Evolutionary conservation across 1,140 invertebrate genomes (phyloP), one percentile per base, ranked within the genome.

Genomic region (Drosophila parabipectinata): DNA sequence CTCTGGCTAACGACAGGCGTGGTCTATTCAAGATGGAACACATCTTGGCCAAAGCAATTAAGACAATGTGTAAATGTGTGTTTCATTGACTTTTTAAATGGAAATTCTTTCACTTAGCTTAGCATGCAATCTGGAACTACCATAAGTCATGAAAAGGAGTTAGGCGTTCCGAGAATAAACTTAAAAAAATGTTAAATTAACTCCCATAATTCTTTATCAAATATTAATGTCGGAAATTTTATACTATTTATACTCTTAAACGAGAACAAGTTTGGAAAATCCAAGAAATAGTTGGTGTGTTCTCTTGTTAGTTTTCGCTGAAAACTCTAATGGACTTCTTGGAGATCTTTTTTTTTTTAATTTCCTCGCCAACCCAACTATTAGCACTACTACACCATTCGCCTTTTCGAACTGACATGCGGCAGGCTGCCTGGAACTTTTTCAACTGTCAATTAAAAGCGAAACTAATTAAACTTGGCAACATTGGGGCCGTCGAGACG

Each of bases 391-490:
- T 18, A 48, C 41, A 34, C 21, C 15, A 9, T 18, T 34, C 9
- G 24, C 24, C 63, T 24, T 34, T 26, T 48, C 28, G 63, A 69
- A 48, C 69, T 69, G 66, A 71, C 52, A 71, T 50, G 64, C 63
- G 52, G 51, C 80, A 64, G 71, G 57, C 51, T 50, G 74, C 75
- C 51, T 69, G 10, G 57, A 87, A 82, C 77, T 87, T 85, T 85
- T 87, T 75, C 74, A 68, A 66, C 71, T 82, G 78, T 87, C 82
- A 85, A 85, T 85, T 85, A 85, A 87, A 85, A 78, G 59, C 60
- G 79, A 87, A 87, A 87, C 83, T 87, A 87, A 87, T 87, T 87
- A 87, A 87, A 87, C 71, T 87, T 87, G 88, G 79, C 82, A 69
- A 69, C 66, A 84, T 47, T 62, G 72, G 72, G 63, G 21, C 44